Base-by-base conservation (phyloP, 2,797 vertebrate species). In the Scarus forsteni region DNA sequence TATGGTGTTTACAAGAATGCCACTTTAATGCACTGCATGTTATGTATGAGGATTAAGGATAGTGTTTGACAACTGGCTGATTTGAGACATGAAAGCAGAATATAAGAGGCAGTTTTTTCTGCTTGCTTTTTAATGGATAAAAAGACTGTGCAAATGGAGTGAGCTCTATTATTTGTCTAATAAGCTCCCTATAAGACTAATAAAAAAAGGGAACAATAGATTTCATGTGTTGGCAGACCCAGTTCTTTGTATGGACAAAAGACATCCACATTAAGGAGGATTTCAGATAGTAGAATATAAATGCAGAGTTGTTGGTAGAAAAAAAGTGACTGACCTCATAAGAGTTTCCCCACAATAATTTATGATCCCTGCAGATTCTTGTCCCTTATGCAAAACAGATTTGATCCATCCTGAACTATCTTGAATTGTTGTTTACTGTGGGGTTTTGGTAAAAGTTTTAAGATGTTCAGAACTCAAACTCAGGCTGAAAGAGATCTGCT, bases 1-100 rank as follows among this genome's bases (percentile, higher is more conserved):
- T 89, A 86, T 77, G 84, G 84, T 88, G 88, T 93, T 92, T 92
- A 89, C 87, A 82, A 85, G 77, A 89, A 86, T 81, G 92, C 87
- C 92, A 93, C 90, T 92, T 92, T 84, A 90, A 89, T 86, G 88
- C 75, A 86, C 48, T 59, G 73, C 78, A 76, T 73, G 83, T 88
- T 85, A 84, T 77, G 85, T 84, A 80, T 84, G 80, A 90, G 82
- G 80, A 85, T 85, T 85, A 87, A 70, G 66, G 71, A 92, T 90
- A 77, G 81, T 83, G 80, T 92, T 88, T 91, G 89, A 92, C 91
- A 90, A 88, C 67, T 80, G 53, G 68, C 73, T 88, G 83, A 86
- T 79, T 84, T 79, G 73, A 76, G 56, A 72, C 77, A 83, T 80
- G 57, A 73, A 87, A 88, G 79, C 77, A 85, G 81, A 87, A 79